These are phyloP conservation scores for Nephrotoma flavescens DNA, from an alignment of 2,888 invertebrate species.

Conservation along the genomic window DNA sequence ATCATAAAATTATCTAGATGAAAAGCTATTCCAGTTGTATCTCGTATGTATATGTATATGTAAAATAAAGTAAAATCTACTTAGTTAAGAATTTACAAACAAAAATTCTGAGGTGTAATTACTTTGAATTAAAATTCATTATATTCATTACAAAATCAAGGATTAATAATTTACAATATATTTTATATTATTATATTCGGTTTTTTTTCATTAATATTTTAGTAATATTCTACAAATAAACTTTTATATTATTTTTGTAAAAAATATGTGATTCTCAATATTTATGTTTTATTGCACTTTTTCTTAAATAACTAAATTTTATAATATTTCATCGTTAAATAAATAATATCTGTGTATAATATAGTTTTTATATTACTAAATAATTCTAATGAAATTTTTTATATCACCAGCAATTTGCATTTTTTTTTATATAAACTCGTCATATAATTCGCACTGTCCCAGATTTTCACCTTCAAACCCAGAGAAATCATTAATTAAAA, in stretches of 20 bases:
- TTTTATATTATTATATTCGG: background rate
- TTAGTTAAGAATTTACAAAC: background rate
- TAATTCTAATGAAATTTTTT: background rate
- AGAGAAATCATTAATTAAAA: constrained; percentile 37
- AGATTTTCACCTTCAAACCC: constrained; percentile 42
- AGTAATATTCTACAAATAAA: background rate
- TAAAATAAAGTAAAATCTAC: background rate
- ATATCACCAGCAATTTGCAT: background rate
- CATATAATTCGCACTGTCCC: constrained; percentile 37
- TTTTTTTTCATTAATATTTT: background rate
- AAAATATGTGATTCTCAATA: background rate
- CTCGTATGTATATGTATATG: background rate
- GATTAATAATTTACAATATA: background rate
- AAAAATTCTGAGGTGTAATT: background rate
- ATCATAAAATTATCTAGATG: background rate
- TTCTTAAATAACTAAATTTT: background rate
- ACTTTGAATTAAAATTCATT: background rate
- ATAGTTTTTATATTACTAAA: background rate
- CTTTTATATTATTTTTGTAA: background rate
- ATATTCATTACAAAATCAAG: no score
- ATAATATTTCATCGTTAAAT: background rate
- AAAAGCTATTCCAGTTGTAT: background rate
- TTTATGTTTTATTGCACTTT: background rate
- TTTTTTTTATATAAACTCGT: constrained; percentile 22
- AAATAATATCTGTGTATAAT: background rate